Percentiles rank a stretch among this genome's conserved stretches.
Conservation (phyloP, 2,888 invertebrate genomes). For the Cephus runcator region DNA sequence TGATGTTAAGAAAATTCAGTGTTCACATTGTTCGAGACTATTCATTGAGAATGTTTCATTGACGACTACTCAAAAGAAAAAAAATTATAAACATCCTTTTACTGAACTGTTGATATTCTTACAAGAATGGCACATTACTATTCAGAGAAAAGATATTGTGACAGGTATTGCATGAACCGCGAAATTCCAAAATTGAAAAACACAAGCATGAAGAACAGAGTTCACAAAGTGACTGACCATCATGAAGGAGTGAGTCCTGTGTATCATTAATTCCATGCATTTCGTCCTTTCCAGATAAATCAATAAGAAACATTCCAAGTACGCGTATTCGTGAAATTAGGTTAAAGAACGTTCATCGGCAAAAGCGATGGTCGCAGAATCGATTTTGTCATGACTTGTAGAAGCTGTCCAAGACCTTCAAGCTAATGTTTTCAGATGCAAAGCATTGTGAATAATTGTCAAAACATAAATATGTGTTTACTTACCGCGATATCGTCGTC, state of each 20-base stretch:
- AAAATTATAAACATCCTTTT: background rate
- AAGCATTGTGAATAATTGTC: background rate
- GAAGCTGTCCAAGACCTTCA: background rate
- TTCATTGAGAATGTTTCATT: background rate
- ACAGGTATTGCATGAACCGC: background rate
- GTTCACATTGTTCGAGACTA: background rate
- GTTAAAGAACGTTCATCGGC: constrained; percentile 32
- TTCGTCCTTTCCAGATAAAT: background rate
- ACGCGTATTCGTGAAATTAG: constrained; percentile 30
- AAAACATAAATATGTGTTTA: background rate
- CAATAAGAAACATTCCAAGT: background rate
- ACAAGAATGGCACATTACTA: background rate
- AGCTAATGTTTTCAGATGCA: background rate
- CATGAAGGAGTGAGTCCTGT: background rate
- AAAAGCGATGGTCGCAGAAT: constrained; percentile 1
- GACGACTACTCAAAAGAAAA: background rate
- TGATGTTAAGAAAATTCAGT: background rate
- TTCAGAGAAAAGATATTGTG: background rate
- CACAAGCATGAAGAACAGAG: background rate
- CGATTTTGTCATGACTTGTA: constrained; percentile 1
- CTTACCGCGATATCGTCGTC: constrained; percentile 34
- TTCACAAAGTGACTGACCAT: background rate
- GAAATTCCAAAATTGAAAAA: background rate
- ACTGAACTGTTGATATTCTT: background rate
- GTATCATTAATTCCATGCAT: background rate